phyloP scores from a whole-genome alignment of 92 coral and sea anemone genomes.

The Umimayanthus kanabou region DNA sequence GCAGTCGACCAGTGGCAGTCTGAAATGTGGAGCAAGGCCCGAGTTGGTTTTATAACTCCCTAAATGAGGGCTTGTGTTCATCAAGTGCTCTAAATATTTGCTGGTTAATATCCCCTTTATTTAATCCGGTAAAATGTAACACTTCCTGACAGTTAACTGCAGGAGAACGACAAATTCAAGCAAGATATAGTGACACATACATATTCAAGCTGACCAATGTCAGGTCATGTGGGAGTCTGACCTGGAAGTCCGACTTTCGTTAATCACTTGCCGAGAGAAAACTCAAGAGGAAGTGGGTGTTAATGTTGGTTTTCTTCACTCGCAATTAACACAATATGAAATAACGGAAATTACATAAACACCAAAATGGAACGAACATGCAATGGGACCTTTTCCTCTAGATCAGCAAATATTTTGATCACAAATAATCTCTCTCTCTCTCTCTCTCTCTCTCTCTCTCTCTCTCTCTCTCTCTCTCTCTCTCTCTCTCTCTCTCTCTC shows the following conservation, averaged over 20 bases:
- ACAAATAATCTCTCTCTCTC: too few species aligned
- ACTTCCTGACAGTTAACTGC: not conserved
- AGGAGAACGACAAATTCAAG: too few species aligned
- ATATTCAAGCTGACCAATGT: too few species aligned
- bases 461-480: too few species aligned
- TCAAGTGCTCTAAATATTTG: not conserved
- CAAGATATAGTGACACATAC: not conserved
- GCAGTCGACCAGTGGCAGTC: too few species aligned
- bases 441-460: too few species aligned
- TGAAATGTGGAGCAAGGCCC: not conserved
- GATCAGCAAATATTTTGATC: not conserved
- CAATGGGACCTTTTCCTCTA: not conserved
- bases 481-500: too few species aligned
- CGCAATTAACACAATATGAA: not conserved
- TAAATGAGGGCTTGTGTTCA: not conserved
- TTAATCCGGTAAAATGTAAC: not conserved
- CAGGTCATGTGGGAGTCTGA: not conserved
- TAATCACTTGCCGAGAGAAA: not conserved
- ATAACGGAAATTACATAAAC: not conserved
- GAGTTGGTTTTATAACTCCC: not conserved
- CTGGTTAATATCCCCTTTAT: not conserved
- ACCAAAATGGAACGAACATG: not conserved
- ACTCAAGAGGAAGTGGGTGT: not conserved
- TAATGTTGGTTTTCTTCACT: not conserved
- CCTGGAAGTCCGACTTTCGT: not conserved